These are phyloP conservation scores for Cyprinodon diabolis DNA, from an alignment of 2,797 vertebrate genomes.

Conservation along the genomic window DNA sequence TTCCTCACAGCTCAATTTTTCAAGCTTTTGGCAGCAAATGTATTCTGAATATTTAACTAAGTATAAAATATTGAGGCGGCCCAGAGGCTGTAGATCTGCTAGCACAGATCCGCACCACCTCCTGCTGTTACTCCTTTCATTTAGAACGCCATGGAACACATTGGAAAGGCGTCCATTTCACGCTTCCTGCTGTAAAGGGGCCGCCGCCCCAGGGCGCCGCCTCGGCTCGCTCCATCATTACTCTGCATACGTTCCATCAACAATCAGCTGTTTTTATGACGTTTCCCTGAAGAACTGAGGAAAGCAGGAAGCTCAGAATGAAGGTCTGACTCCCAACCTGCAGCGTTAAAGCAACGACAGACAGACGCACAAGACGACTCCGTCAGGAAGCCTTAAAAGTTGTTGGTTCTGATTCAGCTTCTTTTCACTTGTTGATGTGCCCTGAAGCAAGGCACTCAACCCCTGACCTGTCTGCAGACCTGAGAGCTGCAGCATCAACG, in stretches of 20 bases:
- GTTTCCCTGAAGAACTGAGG: too few relatives aligned
- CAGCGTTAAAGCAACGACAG: too few relatives aligned
- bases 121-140: background rate
- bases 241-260: background rate
- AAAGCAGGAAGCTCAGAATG: too few relatives aligned
- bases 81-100: conserved; percentile 46
- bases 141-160: background rate
- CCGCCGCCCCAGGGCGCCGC: background rate
- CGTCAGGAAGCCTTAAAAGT: too few relatives aligned
- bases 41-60: conserved; percentile 42
- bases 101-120: conserved; percentile 13
- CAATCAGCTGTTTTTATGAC: too few relatives aligned
- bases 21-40: conserved; percentile 32
- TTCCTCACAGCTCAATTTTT: conserved; percentile 16
- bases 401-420: too few relatives aligned
- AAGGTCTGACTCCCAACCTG: too few relatives aligned
- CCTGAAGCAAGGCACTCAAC: too few relatives aligned
- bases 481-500: too few relatives aligned
- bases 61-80: conserved; percentile 42
- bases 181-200: conserved; percentile 17
- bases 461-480: too few relatives aligned
- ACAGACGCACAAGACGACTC: too few relatives aligned
- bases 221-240: background rate
- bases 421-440: too few relatives aligned
- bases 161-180: background rate